Conservation (phyloP, 2,113 vertebrate species). For the Brienomyrus brachyistius region DNA sequence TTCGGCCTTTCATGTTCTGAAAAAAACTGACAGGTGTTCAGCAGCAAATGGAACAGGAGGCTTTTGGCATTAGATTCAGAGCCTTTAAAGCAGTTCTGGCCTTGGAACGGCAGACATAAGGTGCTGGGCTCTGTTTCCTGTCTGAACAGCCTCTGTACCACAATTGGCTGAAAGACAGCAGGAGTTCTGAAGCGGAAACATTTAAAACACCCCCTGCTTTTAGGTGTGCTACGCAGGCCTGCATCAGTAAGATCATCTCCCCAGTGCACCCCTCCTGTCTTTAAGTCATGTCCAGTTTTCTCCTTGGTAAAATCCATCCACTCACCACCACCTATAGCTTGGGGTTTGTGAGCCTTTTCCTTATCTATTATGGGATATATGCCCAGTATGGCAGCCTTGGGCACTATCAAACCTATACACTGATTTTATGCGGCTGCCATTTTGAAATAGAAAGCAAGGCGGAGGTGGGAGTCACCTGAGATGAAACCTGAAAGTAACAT, state of each 20-base stretch:
- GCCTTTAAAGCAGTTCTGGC: not conserved
- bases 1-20: not conserved
- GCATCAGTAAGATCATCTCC: not conserved
- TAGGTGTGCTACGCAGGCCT: not conserved
- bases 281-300: not conserved
- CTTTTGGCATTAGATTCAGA: not conserved
- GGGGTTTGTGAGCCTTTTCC: not conserved
- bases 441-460: not conserved
- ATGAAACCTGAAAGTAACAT: not conserved
- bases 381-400: not conserved
- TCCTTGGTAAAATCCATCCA: not conserved
- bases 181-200: not conserved
- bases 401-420: not conserved
- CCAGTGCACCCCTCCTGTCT: not conserved
- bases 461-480: not conserved
- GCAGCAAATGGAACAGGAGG: not conserved
- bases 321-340: not conserved
- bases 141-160: not conserved
- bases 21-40: not conserved
- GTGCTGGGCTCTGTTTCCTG: not conserved
- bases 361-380: not conserved
- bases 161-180: not conserved
- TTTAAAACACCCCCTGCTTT: not conserved
- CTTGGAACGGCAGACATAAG: not conserved
- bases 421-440: not conserved